Base-by-base conservation (phyloP, 2,888 invertebrate species). In the Teleiodes luculella region DNA sequence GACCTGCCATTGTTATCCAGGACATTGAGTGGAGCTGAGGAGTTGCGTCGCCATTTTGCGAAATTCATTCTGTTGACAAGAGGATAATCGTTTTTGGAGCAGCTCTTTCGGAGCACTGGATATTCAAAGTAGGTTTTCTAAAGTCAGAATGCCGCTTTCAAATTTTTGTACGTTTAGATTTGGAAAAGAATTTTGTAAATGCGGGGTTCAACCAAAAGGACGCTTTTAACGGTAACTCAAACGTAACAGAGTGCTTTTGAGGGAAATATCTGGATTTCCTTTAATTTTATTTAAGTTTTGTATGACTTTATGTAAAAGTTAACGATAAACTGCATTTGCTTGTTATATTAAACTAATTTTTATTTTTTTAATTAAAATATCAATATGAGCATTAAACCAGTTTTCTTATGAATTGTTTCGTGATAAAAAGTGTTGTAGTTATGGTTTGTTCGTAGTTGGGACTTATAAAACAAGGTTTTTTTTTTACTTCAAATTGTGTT, bases 1-100 rank as follows among this genome's bases (percentile, higher is more conserved):
- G 46, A 6, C 14, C 16, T 30, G 31, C 46, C 30, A 14, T 14
- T 7, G 46, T 31, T 8, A 7, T 46, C 31, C n/a, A 4, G 7
- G 11, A 61, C 64, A 65, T 64, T 64, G 65, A 55, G 61, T 58
- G 64, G 62, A 62, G 52, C 43, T 52, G 56, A 31, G 13, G 36
- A 62, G 61, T 56, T 52, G 57, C 16, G 57, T 64, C 64, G 73
- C 71, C 75, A 70, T 76, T 75, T 73, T 68, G 67, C 45, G 53
- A 48, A 54, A 53, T 56, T 56, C 52, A 18, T 52, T 53, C 56
- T 56, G 31, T 50, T 52, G 49, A 56, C 49, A 56, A 78, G 78
- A 72, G 76, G 65, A 75, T 78, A 79, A 79, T 78, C 70, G 68
- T 62, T 65, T 54, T 53, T 62, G 54, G 53, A 54, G 51, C 35